Base-by-base conservation (phyloP, 2,888 invertebrate genomes). In the Apodemia mormo region DNA sequence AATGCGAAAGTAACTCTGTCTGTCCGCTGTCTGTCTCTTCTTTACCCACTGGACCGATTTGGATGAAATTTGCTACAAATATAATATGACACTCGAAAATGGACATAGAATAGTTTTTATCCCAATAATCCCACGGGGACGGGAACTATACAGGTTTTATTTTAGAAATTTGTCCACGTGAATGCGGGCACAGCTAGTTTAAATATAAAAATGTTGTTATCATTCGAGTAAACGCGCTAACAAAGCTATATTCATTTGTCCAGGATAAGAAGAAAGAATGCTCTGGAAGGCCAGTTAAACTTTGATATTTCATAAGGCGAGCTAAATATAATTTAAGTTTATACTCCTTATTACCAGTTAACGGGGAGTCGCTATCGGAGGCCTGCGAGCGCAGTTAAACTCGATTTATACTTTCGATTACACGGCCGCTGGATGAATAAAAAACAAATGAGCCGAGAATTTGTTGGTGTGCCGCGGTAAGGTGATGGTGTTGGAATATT, bases 331-430 rank as follows among this genome's bases (percentile, higher is more conserved):
- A 89, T 85, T 86, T 85, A 86, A 88, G 87, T 91, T 91, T 91
- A 92, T 90, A 87, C 88, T 89, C 87, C 66, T 90, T 90, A 91
- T 92, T 90, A 89, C 88, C 82, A 82, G 89, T 85, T 88, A 90
- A 88, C 90, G 88, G 58, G 30, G 58, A 84, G 82, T 83, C 78
- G 84, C 82, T 90, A 90, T 89, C 90, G 87, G 87, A 78, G 85
- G 83, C 82, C 80, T 75, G 77, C 82, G 80, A 75, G 80, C 82
- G 89, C 86, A 86, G 87, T 88, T 89, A 89, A 84, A 87, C 82
- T 84, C 86, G 90, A 90, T 93, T 92, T 92, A 93, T 92, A 88
- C 88, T 92, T 93, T 93, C 92, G 92, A 93, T 93, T 93, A 92
- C 84, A 74, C 72, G 45, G 49, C 79, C 82, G 82, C 80, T 81